These are phyloP conservation scores for Agrochola lota DNA, from an alignment of 2,888 invertebrate species.

Conservation along the genomic window DNA sequence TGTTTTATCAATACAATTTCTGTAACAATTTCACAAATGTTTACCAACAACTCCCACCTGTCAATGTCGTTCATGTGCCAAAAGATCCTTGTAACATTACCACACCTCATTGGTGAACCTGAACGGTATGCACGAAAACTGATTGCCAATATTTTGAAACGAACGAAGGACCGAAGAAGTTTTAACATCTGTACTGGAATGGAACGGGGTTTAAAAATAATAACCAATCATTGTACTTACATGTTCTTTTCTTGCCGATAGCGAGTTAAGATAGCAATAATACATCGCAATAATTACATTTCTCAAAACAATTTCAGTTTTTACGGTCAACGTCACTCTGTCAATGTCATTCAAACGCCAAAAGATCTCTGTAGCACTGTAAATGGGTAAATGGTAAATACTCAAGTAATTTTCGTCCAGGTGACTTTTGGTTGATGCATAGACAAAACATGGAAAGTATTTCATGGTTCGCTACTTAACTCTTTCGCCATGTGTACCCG, in stretches of 20 bases:
- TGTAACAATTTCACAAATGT: not conserved
- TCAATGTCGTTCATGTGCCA: too few relatives aligned
- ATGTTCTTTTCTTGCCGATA: too few relatives aligned
- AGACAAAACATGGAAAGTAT: not conserved
- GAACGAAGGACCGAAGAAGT: too few relatives aligned
- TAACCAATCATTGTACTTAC: too few relatives aligned
- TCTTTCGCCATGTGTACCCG: conserved; percentile 42
- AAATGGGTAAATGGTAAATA: not conserved
- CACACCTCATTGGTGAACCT: too few relatives aligned
- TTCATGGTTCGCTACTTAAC: not conserved
- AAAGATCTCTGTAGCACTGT: not conserved
- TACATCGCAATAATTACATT: too few relatives aligned
- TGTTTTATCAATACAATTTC: too few relatives aligned
- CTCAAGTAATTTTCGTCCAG: not conserved
- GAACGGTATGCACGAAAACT: too few relatives aligned
- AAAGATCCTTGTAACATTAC: not conserved
- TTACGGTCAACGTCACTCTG: not conserved
- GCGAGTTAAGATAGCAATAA: too few relatives aligned
- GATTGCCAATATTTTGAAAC: too few relatives aligned
- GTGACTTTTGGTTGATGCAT: not conserved
- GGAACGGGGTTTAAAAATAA: too few relatives aligned
- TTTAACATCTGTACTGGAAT: too few relatives aligned
- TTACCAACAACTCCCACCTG: not conserved
- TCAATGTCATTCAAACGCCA: not conserved
- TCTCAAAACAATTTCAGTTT: not conserved